A percentile compares a stretch with the other conserved stretches of the same genome.
These are phyloP conservation scores for Theristicus caerulescens DNA, from an alignment of 2,113 vertebrate genomes.

Conservation along the genomic window DNA sequence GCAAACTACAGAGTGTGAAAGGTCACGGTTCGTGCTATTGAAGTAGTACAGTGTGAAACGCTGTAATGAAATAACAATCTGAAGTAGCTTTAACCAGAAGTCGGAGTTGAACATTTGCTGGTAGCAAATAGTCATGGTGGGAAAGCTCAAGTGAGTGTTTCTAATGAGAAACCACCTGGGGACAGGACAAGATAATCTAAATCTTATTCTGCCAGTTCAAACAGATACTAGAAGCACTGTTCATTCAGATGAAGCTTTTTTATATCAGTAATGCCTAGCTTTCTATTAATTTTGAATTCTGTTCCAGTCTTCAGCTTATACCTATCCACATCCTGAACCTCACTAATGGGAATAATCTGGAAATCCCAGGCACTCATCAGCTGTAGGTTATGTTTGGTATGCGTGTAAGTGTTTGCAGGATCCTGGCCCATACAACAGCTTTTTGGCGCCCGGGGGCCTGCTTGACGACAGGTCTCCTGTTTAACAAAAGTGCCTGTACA, in stretches of 20 bases:
- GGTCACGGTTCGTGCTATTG: neutral
- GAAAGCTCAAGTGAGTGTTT: neutral
- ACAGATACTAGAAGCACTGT: neutral
- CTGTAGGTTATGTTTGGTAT: neutral
- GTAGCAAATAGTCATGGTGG: neutral
- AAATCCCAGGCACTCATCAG: neutral
- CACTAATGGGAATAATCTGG: neutral
- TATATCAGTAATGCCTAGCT: neutral
- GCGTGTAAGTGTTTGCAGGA: neutral
- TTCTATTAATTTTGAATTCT: neutral
- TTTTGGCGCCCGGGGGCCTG: neutral
- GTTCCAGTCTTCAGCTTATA: neutral
- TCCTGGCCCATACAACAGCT: neutral
- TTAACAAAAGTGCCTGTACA: rapidly evolving
- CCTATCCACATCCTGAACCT: neutral
- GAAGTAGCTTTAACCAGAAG: neutral
- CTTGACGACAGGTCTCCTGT: neutral
- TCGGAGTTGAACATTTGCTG: neutral
- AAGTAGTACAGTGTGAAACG: neutral
- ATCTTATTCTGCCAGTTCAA: neutral
- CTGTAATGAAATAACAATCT: neutral
- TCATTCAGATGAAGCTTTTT: neutral
- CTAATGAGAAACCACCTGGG: neutral
- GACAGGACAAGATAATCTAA: neutral
- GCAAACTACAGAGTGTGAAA: neutral